Base-by-base conservation (phyloP, 2,797 vertebrate genomes). In the Protonibea diacanthus region DNA sequence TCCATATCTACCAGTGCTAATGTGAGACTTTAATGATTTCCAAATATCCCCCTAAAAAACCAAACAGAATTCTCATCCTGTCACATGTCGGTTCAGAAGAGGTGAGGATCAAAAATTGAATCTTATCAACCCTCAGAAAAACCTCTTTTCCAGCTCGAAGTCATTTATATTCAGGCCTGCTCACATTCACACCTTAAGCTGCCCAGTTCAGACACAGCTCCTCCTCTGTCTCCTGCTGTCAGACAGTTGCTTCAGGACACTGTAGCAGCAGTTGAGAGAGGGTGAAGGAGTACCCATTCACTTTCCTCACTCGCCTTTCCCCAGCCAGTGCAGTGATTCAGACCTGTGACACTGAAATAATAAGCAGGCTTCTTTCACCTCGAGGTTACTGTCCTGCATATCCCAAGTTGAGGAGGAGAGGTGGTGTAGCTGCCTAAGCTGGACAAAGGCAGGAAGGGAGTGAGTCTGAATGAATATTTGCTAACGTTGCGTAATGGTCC, bases 361-460 rank as follows among this genome's bases (percentile, higher is more conserved):
- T 70, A 65, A 76, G 63, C 11, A 5, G 60, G 44, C 49, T 48
- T 40, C 53, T 62, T 52, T 59, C 70, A 83, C 71, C 75, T 21
- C 1, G 6, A 72, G 75, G 72, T 69, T 42, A 27, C 88, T 60
- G 79, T 78, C 81, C 66, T 38, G 53, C 67, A 81, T 83, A 33
- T 86, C 76, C 82, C 81, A 88, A 85, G 89, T 92, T 73, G 53
- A 77, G 59, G 76, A 87, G 83, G 61, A 84, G 83, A 84, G 78
- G 73, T 76, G 64, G 55, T 72, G 51, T 78, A 52, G 84, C 76
- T 79, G 88, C 76, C 56, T 52, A 33, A 38, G 70, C 67, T 69
- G 89, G 92, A 96, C 95, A 96, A 96, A 95, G 93, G 86, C 94
- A 95, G 95, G 95, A 96, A 96, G 94, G 93, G 95, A 94, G 93